Evolutionary conservation across 2,113 vertebrate genomes (phyloP), one percentile per base, ranked within the genome.

Genomic region (Cromileptes altivelis): DNA sequence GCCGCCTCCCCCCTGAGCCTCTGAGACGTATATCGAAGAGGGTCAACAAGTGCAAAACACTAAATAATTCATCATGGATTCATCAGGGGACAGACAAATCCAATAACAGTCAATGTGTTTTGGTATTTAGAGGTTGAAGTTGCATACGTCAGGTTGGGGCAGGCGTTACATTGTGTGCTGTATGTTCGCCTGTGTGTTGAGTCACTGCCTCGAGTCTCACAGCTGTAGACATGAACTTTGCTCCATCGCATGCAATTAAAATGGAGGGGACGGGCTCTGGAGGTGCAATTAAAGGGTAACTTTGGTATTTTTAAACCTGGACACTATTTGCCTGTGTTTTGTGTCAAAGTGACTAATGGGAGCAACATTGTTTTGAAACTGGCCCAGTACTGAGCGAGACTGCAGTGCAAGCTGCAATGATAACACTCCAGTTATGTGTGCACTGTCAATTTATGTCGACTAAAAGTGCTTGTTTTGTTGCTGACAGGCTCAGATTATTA

Each of bases 11-110:
- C 25, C 8, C 53, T 14, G 57, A 65, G 17, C 25, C 70, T 60
- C 40, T 21, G 50, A 72, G 61, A 80, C 11, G 33, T 37, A 19
- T 17, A 21, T 8, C 33, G 50, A 19, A 12, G 30, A 56, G 1
- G 6, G 68, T 70, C 81, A 74, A 70, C 70, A 56, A 86, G 60
- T 82, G 67, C 81, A 86, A 65, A 82, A 77, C 81, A 89, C 86
- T 90, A 72, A 88, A 91, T 90, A 85, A 90, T 91, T 86, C 70
- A 91, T 25, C 6, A 19, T 37, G 52, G 76, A 84, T 27, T 27
- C 69, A 79, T 80, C 63, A 85, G 62, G 55, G 10, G 56, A 74
- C 0, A 1, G 56, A 76, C 56, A 15, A 11, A 42, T 65, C 88
- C 86, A 42, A 87, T 78, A 87, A 47, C 52, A 33, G 88, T 82